Evolutionary conservation across 2,888 invertebrate species (phyloP), one percentile per base, ranked within the genome.

Genomic region (Pomacea canaliculata): DNA sequence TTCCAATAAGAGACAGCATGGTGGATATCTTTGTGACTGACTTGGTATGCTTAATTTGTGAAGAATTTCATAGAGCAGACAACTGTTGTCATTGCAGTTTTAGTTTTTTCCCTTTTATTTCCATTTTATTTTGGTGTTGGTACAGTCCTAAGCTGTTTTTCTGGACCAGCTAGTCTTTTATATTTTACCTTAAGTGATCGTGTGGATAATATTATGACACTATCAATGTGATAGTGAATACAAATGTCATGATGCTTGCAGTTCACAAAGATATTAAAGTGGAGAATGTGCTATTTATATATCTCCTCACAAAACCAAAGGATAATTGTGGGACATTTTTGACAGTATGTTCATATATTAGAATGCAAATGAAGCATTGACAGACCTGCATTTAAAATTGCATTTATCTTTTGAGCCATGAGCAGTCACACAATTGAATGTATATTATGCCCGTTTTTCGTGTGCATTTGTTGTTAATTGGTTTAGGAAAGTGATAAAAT

Each of bases 11-110:
- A 76, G 90, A 92, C 83, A 88, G 90, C 5, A 91, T 87, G 69
- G 91, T 93, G 3, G 93, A 93, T 86, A 91, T 92, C 16, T 91
- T 93, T 79, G 91, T 93, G 63, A 92, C 93, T 12, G 94, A 94
- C 85, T 85, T 93, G 85, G 90, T 90, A 81, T 70, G 85, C 77
- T 51, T 68, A 71, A 19, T 56, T 37, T 68, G 49, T 51, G 27
- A 46, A 13, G 7, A 13, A 48, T 23, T 67, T n/a, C 2, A 69
- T 16, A 12, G 19, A 51, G 9, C 46, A 23, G 13, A 51, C n/a
- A 8, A 10, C n/a, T 18, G 10, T 51, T 48, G n/a, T 5, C 13
- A n/a, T 51, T 18, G 19, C 23, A n/a, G 66, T 66, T 4, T 68
- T 13, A 9, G 3, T 37, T 72, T 59, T 37, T 48, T 59, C 23